A percentile compares a stretch with the other conserved stretches of the same genome.
Evolutionary conservation across 2,113 vertebrate species (phyloP).

Genomic region (Phocoena sinus): DNA sequence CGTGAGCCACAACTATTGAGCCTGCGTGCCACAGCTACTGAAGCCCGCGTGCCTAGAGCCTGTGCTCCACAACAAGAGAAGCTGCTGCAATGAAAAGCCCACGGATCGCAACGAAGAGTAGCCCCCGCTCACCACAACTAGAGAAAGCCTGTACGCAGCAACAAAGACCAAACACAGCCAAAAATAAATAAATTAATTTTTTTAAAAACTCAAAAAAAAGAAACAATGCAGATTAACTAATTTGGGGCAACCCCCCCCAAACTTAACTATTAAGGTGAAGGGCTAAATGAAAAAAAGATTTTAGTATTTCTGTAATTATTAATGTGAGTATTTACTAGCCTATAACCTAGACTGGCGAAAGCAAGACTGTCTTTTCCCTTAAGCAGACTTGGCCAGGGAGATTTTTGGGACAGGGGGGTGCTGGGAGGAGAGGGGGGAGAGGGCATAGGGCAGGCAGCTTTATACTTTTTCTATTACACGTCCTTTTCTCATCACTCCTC

Average conservation of each 20-base stretch:
- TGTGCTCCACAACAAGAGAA: no score
- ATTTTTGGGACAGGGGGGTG: neutral
- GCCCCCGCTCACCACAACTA: no score
- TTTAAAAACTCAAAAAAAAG: neutral
- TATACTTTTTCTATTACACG: neutral
- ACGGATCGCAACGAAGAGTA: no score
- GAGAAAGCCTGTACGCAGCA: no score
- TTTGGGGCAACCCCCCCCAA: neutral
- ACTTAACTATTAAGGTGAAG: neutral
- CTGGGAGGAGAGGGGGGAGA: neutral
- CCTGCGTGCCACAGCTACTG: no score
- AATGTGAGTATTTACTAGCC: neutral
- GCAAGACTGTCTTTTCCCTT: neutral
- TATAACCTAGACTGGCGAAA: neutral
- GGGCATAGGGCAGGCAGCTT: neutral
- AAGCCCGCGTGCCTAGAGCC: no score
- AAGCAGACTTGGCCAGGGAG: neutral
- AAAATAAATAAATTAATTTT: no score
- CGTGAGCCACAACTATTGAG: no score
- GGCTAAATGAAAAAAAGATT: neutral
- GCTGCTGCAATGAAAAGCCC: no score
- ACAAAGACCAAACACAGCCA: no score
- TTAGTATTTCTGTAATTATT: neutral
- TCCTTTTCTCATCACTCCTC: neutral
- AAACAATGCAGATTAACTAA: neutral